Percentiles rank a stretch among this genome's conserved stretches.
These are phyloP conservation scores for Triops cancriformis DNA, from an alignment of 1,140 invertebrate species.

Conservation along the genomic window DNA sequence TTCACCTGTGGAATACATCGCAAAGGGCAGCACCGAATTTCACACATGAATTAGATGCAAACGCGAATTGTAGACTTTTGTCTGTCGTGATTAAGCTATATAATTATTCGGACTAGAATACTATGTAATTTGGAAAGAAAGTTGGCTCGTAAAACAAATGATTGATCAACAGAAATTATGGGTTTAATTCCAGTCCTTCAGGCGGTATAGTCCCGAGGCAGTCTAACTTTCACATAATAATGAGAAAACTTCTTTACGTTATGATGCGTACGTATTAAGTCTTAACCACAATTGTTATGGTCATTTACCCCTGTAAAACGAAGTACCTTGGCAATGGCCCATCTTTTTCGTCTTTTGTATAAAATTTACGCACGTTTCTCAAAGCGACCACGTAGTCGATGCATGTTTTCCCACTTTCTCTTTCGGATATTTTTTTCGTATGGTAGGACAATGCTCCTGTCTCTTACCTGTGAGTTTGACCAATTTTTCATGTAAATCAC, in stretches of 20 bases:
- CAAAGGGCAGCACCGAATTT: no score
- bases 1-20: no score
- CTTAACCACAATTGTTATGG: neutral
- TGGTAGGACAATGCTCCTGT: neutral
- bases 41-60: no score
- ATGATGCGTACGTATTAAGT: neutral
- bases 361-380: neutral
- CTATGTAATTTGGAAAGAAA: no score
- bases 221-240: neutral
- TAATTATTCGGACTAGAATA: no score
- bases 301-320: neutral
- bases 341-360: neutral
- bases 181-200: no score
- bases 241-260: neutral
- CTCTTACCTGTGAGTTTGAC: neutral
- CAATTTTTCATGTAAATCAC: neutral
- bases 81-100: no score
- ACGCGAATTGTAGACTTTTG: no score
- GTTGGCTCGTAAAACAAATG: no score
- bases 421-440: neutral
- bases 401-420: slow-evolving; percentile 13
- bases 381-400: neutral
- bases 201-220: neutral
- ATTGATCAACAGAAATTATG: no score
- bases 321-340: slow-evolving; percentile 8